Conservation (phyloP, 2,113 vertebrate genomes). For the Nannospalax galili region DNA sequence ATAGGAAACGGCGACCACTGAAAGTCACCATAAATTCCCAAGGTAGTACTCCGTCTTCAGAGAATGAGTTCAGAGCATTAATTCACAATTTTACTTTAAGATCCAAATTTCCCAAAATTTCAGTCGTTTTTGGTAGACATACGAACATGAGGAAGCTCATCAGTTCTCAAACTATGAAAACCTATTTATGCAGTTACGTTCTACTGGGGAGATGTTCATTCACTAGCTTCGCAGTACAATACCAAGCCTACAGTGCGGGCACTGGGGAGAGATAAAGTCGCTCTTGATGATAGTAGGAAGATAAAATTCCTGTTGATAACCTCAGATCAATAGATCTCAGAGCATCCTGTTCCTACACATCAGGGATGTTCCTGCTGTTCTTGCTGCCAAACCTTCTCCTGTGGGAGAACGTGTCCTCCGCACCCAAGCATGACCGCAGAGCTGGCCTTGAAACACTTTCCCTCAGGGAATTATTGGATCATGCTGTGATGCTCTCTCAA, state of each 20-base stretch:
- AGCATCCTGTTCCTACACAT: neutral
- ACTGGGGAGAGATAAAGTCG: neutral
- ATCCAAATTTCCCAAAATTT: neutral
- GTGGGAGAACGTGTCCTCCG: neutral
- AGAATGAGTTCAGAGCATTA: neutral
- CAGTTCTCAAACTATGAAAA: neutral
- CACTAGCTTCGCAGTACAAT: neutral
- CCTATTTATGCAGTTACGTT: neutral
- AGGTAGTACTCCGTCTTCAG: neutral
- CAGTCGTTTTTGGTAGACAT: neutral
- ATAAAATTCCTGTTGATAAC: neutral
- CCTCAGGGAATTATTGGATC: neutral
- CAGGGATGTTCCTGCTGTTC: neutral
- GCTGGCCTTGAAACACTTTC: neutral
- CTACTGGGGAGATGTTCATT: neutral
- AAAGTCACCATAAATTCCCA: neutral
- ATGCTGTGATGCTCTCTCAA: neutral
- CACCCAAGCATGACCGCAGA: too few relatives aligned
- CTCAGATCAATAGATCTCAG: neutral
- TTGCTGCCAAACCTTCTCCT: neutral
- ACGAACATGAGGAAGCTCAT: neutral
- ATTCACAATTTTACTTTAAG: neutral
- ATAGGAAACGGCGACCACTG: too few relatives aligned
- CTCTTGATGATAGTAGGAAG: neutral
- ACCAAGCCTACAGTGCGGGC: neutral